Conservation (phyloP, 2,797 vertebrate genomes). For the Corythornis leucogaster region DNA sequence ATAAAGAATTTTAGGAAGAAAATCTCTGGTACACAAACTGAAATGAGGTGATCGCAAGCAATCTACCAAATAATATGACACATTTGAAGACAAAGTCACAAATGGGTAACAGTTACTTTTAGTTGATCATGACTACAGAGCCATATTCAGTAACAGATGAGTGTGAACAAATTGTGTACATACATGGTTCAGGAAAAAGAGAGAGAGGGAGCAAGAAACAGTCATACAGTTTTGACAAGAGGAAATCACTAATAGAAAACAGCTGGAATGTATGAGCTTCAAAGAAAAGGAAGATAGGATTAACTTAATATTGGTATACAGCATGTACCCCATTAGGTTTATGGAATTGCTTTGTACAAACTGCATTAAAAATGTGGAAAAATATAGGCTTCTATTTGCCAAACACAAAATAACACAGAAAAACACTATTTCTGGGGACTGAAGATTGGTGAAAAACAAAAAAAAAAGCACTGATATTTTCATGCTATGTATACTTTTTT, state of each 20-base stretch:
- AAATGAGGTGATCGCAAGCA: slow-evolving; percentile 41
- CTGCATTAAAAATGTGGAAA: neutral
- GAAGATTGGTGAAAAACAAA: neutral
- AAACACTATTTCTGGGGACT: neutral
- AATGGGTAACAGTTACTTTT: slow-evolving; percentile 6
- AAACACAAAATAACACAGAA: neutral
- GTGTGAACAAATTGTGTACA: neutral
- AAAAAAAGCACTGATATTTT: neutral
- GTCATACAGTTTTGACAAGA: neutral
- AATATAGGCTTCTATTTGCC: neutral
- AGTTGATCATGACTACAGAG: neutral
- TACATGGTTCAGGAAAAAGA: neutral
- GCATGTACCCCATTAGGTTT: neutral
- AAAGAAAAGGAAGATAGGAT: neutral
- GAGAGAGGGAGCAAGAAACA: neutral
- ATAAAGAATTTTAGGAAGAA: slow-evolving; percentile 19
- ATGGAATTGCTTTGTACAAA: neutral
- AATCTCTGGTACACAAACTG: neutral
- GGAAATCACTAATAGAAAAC: slow-evolving; percentile 12
- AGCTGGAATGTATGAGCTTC: neutral
- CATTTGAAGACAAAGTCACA: slow-evolving; percentile 30
- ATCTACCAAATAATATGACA: slow-evolving; percentile 6
- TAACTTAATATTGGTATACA: neutral
- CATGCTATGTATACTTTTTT: neutral
- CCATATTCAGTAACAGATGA: neutral